phyloP scores from a whole-genome alignment of 2,113 vertebrate species.

The Pipra filicauda region DNA sequence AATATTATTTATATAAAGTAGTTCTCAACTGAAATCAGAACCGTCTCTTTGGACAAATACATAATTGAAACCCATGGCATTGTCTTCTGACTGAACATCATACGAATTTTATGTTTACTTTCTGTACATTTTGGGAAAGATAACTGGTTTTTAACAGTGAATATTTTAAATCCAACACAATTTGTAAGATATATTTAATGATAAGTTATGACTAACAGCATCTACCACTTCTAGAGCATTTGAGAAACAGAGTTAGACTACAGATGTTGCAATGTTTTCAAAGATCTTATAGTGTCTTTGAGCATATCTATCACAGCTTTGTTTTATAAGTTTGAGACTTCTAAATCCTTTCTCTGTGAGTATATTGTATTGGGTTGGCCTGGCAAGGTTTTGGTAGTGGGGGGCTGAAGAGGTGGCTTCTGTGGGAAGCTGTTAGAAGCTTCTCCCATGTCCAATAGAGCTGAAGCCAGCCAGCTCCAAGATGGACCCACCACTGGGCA shows the following conservation, averaged over 20 bases:
- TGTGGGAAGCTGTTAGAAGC: background rate
- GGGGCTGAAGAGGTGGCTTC: background rate
- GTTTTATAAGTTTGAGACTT: background rate
- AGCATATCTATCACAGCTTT: background rate
- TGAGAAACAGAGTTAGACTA: background rate
- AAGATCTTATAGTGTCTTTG: background rate
- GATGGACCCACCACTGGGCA: too few species aligned
- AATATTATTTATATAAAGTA: constrained; percentile 53
- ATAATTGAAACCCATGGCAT: background rate
- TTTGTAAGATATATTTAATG: background rate
- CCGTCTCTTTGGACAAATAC: background rate
- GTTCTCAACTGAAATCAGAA: constrained; percentile 17
- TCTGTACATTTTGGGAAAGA: background rate
- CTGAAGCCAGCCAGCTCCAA: fast-evolving
- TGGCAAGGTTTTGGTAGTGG: background rate
- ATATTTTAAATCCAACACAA: background rate
- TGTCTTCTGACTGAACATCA: background rate
- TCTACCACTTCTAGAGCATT: background rate
- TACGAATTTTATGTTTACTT: background rate
- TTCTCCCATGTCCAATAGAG: background rate
- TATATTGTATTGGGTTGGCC: background rate
- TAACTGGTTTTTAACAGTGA: background rate
- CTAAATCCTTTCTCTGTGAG: background rate
- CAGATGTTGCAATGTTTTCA: background rate
- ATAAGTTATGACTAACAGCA: background rate